Base-by-base conservation (phyloP, 2,888 invertebrate species). In the Polymixis flavicincta region DNA sequence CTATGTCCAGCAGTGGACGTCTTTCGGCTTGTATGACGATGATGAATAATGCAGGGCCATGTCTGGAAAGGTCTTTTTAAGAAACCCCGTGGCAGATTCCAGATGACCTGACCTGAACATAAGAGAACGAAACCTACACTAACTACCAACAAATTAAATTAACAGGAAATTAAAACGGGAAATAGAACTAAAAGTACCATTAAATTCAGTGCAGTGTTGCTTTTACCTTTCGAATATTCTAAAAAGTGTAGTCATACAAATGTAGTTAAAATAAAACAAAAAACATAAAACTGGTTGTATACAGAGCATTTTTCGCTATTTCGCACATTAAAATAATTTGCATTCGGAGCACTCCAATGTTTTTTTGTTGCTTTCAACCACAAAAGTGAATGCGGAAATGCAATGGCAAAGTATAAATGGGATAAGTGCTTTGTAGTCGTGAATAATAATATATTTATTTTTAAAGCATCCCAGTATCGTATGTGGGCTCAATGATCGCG, bases 311-410 rank as follows among this genome's bases (percentile, higher is more conserved):
- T 60, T 60, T 28, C 17, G 55, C 22, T n/a, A 52, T 63, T 37
- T 71, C 32, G 63, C 50, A 32, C 50, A 77, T 73, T 77, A 80
- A 77, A 72, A 73, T 32, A 77, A 77, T 73, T 59, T 77, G 52
- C 25, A 77, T 80, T 72, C 52, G 22, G 25, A 54, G 63, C 52
- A 80, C 57, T 73, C 32, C 22, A 45, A 32, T 73, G 25, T 72
- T 80, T 76, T 71, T 55, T 59, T 25, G 22, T 45, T 48, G 54
- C 37, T 76, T 78, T 69, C 59, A 68, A 14, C 66, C n/a, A 25
- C 19, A 64, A 64, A 64, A 63, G 45, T 32, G 55, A 52, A 63
- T 72, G 50, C 6, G 32, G 55, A 76, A 63, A 76, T 63, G 50
- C 42, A 71, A 72, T 80, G 50, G 22, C 22, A 9, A 45, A 80